phyloP scores from a whole-genome alignment of 2,888 invertebrate species.

The Tenthredo scrophulariae region DNA sequence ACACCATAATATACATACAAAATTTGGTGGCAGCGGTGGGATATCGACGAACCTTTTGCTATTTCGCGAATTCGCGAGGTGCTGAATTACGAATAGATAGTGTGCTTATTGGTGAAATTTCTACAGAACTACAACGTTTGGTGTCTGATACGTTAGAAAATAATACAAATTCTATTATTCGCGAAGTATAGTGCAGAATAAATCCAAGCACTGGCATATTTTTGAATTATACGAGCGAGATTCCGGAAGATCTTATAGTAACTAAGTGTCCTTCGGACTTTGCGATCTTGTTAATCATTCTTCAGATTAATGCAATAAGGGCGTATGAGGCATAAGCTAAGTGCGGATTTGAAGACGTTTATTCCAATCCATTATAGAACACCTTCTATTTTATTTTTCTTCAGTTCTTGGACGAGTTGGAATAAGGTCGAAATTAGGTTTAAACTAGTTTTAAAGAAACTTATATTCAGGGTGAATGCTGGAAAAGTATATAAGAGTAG shows the following conservation, averaged over 20 bases:
- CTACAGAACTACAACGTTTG: neutral
- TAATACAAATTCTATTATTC: too few relatives aligned
- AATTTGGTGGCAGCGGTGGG: too few relatives aligned
- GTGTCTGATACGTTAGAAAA: too few relatives aligned
- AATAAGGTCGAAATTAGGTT: neutral
- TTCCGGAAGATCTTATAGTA: too few relatives aligned
- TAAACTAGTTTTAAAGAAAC: neutral
- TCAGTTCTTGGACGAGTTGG: neutral
- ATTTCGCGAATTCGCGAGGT: too few relatives aligned
- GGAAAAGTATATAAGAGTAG: conserved; percentile 20
- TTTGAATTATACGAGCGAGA: neutral
- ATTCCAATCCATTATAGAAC: neutral
- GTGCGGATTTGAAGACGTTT: neutral
- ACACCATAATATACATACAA: too few relatives aligned
- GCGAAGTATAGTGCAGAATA: neutral
- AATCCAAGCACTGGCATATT: neutral
- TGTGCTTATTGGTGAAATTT: neutral
- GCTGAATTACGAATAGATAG: too few relatives aligned
- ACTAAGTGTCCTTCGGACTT: neutral
- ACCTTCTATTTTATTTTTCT: neutral
- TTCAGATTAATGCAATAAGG: too few relatives aligned
- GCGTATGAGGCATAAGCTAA: too few relatives aligned
- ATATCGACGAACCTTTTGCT: too few relatives aligned
- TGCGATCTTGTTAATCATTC: neutral
- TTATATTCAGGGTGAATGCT: conserved; percentile 18